A percentile compares a stretch with the other conserved stretches of the same genome.
phyloP scores from a whole-genome alignment of 1,140 invertebrate genomes.

The Formica exsecta region DNA sequence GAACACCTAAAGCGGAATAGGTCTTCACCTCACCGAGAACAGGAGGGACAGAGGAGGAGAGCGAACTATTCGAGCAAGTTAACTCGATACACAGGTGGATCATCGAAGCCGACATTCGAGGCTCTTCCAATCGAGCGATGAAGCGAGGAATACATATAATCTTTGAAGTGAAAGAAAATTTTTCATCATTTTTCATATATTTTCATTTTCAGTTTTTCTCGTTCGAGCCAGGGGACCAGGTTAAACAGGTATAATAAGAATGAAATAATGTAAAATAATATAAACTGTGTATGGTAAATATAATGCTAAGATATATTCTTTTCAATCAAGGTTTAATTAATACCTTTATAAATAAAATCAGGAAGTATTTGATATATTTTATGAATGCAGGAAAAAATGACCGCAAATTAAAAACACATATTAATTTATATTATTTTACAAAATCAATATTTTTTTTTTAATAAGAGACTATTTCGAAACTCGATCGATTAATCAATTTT shows the following conservation, averaged over 20 bases:
- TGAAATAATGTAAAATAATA: background rate
- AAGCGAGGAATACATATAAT: constrained; percentile 12
- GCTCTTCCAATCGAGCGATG: constrained; percentile 45
- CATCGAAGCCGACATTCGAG: constrained; percentile 72
- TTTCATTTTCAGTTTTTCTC: constrained; percentile 2
- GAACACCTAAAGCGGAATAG: constrained; percentile 63
- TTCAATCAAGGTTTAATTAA: background rate
- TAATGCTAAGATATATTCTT: background rate
- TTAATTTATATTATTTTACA: background rate
- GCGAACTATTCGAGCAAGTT: constrained; percentile 63
- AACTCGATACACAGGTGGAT: constrained; percentile 73
- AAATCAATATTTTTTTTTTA: background rate
- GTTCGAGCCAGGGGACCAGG: background rate
- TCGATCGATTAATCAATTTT: constrained; percentile 45
- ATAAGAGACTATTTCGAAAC: constrained; percentile 1
- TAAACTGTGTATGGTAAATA: background rate
- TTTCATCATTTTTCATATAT: background rate
- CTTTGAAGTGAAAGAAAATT: background rate
- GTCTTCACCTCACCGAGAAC: constrained; percentile 66
- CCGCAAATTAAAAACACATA: background rate
- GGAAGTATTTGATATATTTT: background rate
- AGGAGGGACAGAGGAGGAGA: constrained; percentile 21
- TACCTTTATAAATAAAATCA: background rate
- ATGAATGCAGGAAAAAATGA: background rate
- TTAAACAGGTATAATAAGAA: background rate